These are phyloP conservation scores for Drosophila multiciliata DNA, from an alignment of 2,888 invertebrate species.

Conservation along the genomic window DNA sequence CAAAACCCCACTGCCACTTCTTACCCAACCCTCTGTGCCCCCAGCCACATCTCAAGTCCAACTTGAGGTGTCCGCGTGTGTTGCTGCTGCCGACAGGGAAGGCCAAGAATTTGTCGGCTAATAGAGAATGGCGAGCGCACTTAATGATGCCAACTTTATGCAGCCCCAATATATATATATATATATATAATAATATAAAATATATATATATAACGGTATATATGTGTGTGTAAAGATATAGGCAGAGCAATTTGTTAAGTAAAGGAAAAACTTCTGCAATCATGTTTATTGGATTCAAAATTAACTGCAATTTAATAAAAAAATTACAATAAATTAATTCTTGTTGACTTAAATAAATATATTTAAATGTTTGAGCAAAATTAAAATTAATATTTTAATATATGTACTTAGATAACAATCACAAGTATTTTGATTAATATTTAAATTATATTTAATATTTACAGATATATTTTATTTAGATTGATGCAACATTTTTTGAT, in stretches of 20 bases:
- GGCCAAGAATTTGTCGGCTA: slow-evolving; percentile 81
- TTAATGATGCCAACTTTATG: slow-evolving; percentile 79
- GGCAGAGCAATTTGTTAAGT: not conserved
- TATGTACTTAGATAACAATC: not conserved
- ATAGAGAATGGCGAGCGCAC: slow-evolving; percentile 79
- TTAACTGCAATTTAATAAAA: not conserved
- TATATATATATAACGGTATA: slow-evolving; percentile 22
- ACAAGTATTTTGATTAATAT: not conserved
- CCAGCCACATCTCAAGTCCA: not conserved
- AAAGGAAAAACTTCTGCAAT: slow-evolving; percentile 5
- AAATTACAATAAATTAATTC: not conserved
- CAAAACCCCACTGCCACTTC: slow-evolving; percentile 22
- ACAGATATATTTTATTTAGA: not conserved
- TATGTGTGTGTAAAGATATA: slow-evolving; percentile 19
- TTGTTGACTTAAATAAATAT: not conserved
- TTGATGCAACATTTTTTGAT: not conserved
- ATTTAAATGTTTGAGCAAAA: not conserved
- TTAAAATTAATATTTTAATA: not conserved
- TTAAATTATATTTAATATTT: not conserved
- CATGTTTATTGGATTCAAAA: slow-evolving; percentile 1
- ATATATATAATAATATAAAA: slow-evolving; percentile 28
- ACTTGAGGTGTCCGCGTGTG: slow-evolving; percentile 56
- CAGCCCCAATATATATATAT: slow-evolving; percentile 49
- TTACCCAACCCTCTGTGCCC: not conserved
- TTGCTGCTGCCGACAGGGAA: slow-evolving; percentile 74